Evolutionary conservation across 2,888 invertebrate species (phyloP).

Genomic region (Aplocera efformata): DNA sequence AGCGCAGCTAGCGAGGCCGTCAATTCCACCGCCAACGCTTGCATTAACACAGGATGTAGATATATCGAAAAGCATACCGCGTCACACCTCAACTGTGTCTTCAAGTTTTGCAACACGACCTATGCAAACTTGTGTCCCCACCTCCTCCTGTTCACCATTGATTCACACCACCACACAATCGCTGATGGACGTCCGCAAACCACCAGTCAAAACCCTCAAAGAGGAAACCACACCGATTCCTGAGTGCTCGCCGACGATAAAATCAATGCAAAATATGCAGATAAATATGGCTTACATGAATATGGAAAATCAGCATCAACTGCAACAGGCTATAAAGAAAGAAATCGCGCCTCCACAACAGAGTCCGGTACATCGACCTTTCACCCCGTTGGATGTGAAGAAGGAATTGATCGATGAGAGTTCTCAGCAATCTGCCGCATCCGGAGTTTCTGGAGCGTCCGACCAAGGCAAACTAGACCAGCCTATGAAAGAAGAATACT

Average conservation of each 20-base stretch:
- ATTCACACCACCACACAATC: conserved; percentile 68
- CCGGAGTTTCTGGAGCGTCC: conserved; percentile 79
- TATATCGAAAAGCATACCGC: conserved; percentile 66
- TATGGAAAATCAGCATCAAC: conserved; percentile 54
- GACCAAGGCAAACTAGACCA: conserved; percentile 82
- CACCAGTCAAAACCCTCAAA: conserved; percentile 62
- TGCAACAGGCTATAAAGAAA: conserved; percentile 76
- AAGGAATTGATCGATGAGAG: conserved; percentile 86
- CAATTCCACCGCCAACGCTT: conserved; percentile 79
- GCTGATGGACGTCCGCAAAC: conserved; percentile 73
- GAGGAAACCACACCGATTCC: conserved; percentile 69
- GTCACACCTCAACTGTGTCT: conserved; percentile 65
- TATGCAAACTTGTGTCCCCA: conserved; percentile 56
- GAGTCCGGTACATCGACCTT: conserved; percentile 77
- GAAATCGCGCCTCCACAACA: conserved; percentile 74
- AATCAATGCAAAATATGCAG: conserved; percentile 64
- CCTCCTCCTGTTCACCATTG: conserved; percentile 60
- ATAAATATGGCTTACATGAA: conserved; percentile 41
- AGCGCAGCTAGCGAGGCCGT: conserved; percentile 87
- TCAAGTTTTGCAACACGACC: conserved; percentile 62
- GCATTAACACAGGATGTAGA: conserved; percentile 64
- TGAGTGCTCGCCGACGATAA: conserved; percentile 66
- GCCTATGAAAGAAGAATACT: conserved; percentile 80
- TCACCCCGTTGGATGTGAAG: conserved; percentile 84
- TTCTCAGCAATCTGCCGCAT: conserved; percentile 81